Evolutionary conservation across 2,888 invertebrate genomes (phyloP), one percentile per base, ranked within the genome.

Genomic region (Bimastos eiseni): DNA sequence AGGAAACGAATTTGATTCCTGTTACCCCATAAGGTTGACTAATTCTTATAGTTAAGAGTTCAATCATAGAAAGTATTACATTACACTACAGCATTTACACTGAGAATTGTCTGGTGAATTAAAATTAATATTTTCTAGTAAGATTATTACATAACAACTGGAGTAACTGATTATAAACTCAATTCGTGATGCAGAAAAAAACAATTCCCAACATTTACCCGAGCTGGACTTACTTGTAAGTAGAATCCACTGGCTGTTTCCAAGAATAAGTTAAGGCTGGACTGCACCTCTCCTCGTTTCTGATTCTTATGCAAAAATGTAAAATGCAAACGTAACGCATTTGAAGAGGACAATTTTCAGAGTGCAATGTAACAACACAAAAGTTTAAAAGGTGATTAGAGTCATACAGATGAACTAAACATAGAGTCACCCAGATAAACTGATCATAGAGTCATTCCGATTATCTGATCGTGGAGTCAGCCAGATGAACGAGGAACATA

Each of bases 181-280:
- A 86, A 24, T 86, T 21, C 37, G 17, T 36, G 34, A 86, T 17
- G 86, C 86, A 86, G 15, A n/a, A n/a, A n/a, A 34, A 86, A 34
- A 36, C 17, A 86, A 34, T 5, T 84, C 36, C 36, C 37, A 1
- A 34, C 0, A 8, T n/a, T 3, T n/a, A n/a, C n/a, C 0, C 30
- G 8, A 6, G 17, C n/a, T 4, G n/a, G n/a, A 70, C 70, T 44
- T 89, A 95, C 95, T 94, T 95, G 95, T 37, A 97, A 95, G 94
- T 98, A 98, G 95, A 97, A 98, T 30, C 98, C 98, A 91, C 97
- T 97, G 0, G 97, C 97, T 11, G 97, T 97, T 94, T 97, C 97
- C 92, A 98, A 96, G 93, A 97, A 97, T 96, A 97, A 97, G 89
- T 97, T 96, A 88, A 98, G 95, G 95, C 97, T 96, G 8, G 97